Evolutionary conservation across 2,797 vertebrate species (phyloP), one percentile per base, ranked within the genome.

Genomic region (Sebastolobus altivelis): DNA sequence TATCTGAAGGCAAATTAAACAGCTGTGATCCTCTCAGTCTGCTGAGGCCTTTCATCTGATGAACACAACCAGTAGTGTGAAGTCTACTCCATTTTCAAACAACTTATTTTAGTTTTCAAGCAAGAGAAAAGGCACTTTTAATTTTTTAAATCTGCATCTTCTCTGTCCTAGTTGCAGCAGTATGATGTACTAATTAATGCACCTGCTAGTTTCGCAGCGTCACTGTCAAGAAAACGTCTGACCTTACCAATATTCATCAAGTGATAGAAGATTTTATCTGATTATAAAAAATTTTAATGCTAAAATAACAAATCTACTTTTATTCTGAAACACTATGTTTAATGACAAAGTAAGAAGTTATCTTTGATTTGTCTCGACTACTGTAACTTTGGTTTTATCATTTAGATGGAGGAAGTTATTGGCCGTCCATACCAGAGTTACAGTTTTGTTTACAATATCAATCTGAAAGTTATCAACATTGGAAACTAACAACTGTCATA

Each of bases 1-100:
- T n/a, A 77, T 83, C 60, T 66, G 61, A 72, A 76, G 70, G 55
- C 63, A 56, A 70, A 89, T 84, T 69, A 81, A 85, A 81, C 70
- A 65, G 56, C 68, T 66, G 65, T 70, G 68, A 86, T 85, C 73
- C 55, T 69, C 61, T 84, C 75, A 82, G 63, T 56, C 60, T 14
- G 11, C 33, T 59, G 33, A 43, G 16, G 6, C 73, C 71, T 81
- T 62, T 65, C 33, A 65, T 70, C 76, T 71, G 77, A 85, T 52
- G 10, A 85, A 70, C 79, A 67, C 33, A 52, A 61, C 18, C 63
- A 66, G 73, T 6, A 16, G 35, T 68, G 79, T 76, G 40, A 25
- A n/a, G 27, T 83, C 37, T 4, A 4, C 9, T 62, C 12, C 25
- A 27, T 18, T 62, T 59, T 54, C 18, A 54, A 20, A 37, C 9